phyloP scores from a whole-genome alignment of 2,113 vertebrate genomes.

The Microtus ochrogaster region DNA sequence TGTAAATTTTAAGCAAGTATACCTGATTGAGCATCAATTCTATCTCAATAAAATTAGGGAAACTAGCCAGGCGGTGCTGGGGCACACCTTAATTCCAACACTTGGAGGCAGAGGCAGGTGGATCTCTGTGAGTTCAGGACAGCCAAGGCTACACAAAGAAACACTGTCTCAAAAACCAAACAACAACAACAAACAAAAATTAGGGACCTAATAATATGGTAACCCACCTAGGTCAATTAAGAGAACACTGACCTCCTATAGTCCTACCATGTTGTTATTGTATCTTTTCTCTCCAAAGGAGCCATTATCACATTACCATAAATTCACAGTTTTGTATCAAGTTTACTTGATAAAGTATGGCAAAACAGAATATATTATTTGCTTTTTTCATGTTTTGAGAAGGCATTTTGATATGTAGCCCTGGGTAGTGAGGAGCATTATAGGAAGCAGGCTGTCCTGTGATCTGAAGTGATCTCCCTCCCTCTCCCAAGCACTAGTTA shows the following conservation, averaged over 20 bases:
- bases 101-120: not conserved
- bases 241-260: not conserved
- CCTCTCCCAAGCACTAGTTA: too few relatives aligned
- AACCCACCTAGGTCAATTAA: not conserved
- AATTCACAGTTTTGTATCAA: not conserved
- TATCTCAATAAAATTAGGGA: not conserved
- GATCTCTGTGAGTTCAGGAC: not conserved
- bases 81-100: not conserved
- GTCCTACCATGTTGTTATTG: not conserved
- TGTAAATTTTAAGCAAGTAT: not conserved
- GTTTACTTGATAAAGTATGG: not conserved
- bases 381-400: not conserved
- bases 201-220: too few relatives aligned
- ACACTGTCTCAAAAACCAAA: not conserved
- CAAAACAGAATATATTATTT: not conserved
- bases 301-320: not conserved
- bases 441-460: not conserved
- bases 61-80: not conserved
- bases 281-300: not conserved
- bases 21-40: not conserved
- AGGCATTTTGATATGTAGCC: not conserved
- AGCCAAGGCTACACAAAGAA: not conserved
- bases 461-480: not conserved
- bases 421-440: too few relatives aligned
- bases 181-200: not conserved